These are phyloP conservation scores for Agonopterix alstromeriana DNA, from an alignment of 2,888 invertebrate genomes.

Conservation along the genomic window DNA sequence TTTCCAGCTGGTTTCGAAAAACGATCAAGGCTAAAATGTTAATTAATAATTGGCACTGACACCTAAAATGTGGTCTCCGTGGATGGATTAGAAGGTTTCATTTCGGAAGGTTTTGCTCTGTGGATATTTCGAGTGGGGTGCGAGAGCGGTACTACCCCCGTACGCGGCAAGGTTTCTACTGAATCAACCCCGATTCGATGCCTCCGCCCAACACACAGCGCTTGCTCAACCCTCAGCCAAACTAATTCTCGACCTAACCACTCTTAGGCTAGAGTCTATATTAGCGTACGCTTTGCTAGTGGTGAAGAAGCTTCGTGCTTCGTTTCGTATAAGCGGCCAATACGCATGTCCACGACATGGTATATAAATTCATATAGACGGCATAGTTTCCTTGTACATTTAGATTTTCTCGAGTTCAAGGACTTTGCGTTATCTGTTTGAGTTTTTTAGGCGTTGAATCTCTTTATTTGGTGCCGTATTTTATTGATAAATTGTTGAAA, in stretches of 20 bases:
- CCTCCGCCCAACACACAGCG: slow-evolving; percentile 75
- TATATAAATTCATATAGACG: slow-evolving; percentile 64
- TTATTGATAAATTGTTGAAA: slow-evolving; percentile 9
- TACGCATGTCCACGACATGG: slow-evolving; percentile 73
- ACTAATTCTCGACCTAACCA: slow-evolving; percentile 28
- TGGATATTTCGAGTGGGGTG: slow-evolving; percentile 53
- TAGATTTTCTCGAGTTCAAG: slow-evolving; percentile 72
- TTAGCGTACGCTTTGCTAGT: slow-evolving; percentile 29
- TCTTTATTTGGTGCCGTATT: slow-evolving; percentile 29
- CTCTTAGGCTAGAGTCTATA: slow-evolving; percentile 26
- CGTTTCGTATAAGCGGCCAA: slow-evolving; percentile 66
- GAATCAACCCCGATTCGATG: slow-evolving; percentile 70
- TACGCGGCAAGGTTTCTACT: slow-evolving; percentile 66
- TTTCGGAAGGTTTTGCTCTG: slow-evolving; percentile 62
- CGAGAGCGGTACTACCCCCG: slow-evolving; percentile 55
- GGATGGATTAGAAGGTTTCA: slow-evolving; percentile 48
- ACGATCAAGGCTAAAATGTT: slow-evolving; percentile 13
- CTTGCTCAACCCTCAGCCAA: slow-evolving; percentile 48
- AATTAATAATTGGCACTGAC: slow-evolving; percentile 29
- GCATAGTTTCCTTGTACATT: slow-evolving; percentile 71
- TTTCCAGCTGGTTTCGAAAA: slow-evolving; percentile 20
- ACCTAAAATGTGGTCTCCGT: slow-evolving; percentile 35
- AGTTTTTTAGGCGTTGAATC: slow-evolving; percentile 43
- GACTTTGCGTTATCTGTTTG: slow-evolving; percentile 62
- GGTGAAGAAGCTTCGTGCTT: slow-evolving; percentile 68